Percentiles rank a stretch among this genome's conserved stretches.
These are phyloP conservation scores for Falcaria lacertinaria DNA, from an alignment of 2,888 invertebrate species.

Conservation along the genomic window DNA sequence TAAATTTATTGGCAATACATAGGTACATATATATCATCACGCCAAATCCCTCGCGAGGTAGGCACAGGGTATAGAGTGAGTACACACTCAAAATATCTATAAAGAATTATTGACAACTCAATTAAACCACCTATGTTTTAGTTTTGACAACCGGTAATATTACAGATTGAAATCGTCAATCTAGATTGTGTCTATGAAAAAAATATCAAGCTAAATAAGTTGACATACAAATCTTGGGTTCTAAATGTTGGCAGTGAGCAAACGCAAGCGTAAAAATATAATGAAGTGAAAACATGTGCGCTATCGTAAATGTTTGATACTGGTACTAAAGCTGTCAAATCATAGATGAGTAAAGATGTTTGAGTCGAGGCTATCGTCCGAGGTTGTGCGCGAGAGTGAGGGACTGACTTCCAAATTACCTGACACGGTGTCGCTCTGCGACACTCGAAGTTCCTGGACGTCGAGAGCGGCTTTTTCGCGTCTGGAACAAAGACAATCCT, in stretches of 20 bases:
- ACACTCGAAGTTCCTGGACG: slow-evolving; percentile 69
- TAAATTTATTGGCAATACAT: no score
- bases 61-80: no score
- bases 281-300: background rate
- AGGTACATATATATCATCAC: no score
- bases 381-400: slow-evolving; percentile 74
- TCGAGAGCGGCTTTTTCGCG: slow-evolving; percentile 80
- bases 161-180: no score
- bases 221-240: no score
- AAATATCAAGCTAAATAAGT: background rate
- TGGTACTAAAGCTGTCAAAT: slow-evolving; percentile 7
- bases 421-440: slow-evolving; percentile 80
- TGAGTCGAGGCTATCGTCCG: slow-evolving; percentile 59
- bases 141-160: no score
- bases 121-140: no score
- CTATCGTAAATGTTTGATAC: background rate
- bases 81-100: no score
- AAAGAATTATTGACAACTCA: no score
- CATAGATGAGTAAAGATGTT: slow-evolving; percentile 66
- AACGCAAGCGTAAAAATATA: background rate
- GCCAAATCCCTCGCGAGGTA: no score
- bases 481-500: slow-evolving; percentile 44
- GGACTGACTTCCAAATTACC: slow-evolving; percentile 76
- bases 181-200: no score
- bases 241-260: no score